Base-by-base conservation (phyloP, 2,797 vertebrate genomes). In the Paratrypauchen microcephalus region DNA sequence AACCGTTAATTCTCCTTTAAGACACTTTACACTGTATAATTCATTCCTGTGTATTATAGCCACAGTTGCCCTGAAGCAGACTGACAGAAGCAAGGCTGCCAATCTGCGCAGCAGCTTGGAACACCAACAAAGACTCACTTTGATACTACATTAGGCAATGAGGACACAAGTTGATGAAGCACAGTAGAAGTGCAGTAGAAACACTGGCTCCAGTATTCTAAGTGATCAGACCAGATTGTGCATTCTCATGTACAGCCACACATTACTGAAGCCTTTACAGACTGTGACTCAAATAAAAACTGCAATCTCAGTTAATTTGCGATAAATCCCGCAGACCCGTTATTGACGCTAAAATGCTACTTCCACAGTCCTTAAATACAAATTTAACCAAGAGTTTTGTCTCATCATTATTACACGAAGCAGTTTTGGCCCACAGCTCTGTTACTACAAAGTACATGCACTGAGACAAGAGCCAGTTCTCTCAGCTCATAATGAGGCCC, bases 401-500 rank as follows among this genome's bases (percentile, higher is more conserved):
- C 19, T 63, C 45, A 63, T 45, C 26, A 50, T 64, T 19, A 26
- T 48, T 48, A 28, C 62, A 48, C 16, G 41, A 48, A 15, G 13
- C 24, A 26, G 23, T 16, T 48, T 64, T 28, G 23, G 61, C 59
- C 59, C 18, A 61, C 59, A 61, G 59, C 59, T 39, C 30, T 60
- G 19, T 24, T 41, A 7, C 41, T 65, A 65, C 63, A 65, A 65
- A 65, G 18, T 28, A 64, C 61, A 64, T 64, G 21, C 23, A 6
- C 21, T 64, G 45, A 50, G 30, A 65, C 45, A 26, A 19, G 45
- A 19, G 45, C 23, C 45, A 11, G 63, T 24, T 65, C 63, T 65
- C 16, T 48, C 21, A 30, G 21, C 45, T 26, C 63, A 65, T 65
- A 65, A 65, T 65, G 63, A 65, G 63, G 23, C 63, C 63, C 63